Evolutionary conservation across 2,113 vertebrate genomes (phyloP), one percentile per base, ranked within the genome.

Genomic region (Eulemur rufifrons): DNA sequence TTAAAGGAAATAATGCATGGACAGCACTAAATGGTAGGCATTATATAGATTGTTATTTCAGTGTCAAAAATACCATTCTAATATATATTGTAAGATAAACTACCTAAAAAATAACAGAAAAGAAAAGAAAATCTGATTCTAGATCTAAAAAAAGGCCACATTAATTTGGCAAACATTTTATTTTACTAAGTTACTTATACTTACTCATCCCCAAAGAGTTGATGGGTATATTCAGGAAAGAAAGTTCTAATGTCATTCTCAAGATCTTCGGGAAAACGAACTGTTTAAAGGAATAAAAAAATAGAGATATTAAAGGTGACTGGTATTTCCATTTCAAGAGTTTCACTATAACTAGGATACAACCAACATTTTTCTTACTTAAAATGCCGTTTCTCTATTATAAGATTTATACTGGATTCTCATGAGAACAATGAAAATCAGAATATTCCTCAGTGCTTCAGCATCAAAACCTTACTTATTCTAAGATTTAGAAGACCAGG

Each of bases 121-220:
- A 84, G 42, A 92, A 95, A 89, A 93, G 34, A 94, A 91, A 95
- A 25, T 52, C 15, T 95, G 50, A 64, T 59, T 87, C 45, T 74
- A 94, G 66, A 87, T 66, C 61, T 86, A 39, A 25, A 85, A 66
- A 56, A 77, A 66, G 64, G 32, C 14, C 37, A 87, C n/a, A 94
- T 34, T 92, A 56, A 81, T 94, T 85, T 86, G 69, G 66, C 50
- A 96, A 97, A 94, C 89, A 92, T 54, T 92, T 98, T 83, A 93
- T 54, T 92, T 98, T 83, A 47, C 61, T 94, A 77, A 32, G 42
- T 95, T 94, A 99, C 99, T 99, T 99, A 99, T 94, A 99, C 99
- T 99, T 99, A 99, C 99, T 99, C 99, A n/a, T 99, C 99, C 97
- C 99, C 99, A 98, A 99, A 99, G 11, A 99, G 98, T 68, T 99